phyloP scores from a whole-genome alignment of 2,113 vertebrate genomes.

The Pavo muticus region DNA sequence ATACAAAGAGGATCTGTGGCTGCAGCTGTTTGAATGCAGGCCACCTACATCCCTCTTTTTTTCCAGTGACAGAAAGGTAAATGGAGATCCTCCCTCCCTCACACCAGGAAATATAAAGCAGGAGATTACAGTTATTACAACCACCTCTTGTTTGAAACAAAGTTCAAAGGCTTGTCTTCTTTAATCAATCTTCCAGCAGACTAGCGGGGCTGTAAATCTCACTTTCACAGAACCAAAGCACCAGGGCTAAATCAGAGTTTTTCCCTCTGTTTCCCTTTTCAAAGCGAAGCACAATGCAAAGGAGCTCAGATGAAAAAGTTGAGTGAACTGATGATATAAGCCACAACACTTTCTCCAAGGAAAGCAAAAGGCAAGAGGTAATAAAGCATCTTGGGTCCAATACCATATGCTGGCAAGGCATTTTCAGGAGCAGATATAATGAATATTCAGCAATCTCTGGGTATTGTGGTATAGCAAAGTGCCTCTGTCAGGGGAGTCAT shows the following conservation, averaged over 20 bases:
- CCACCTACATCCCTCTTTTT: not conserved
- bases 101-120: constrained; percentile 11
- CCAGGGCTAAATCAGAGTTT: not conserved
- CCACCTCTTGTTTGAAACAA: constrained; percentile 56
- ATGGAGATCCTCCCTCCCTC: constrained; percentile 9
- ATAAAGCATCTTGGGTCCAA: constrained; percentile 41
- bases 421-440: constrained; percentile 16
- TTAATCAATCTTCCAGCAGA: constrained; percentile 70
- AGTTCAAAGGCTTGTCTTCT: constrained; percentile 69
- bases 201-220: constrained; percentile 66
- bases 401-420: constrained; percentile 12
- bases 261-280: not conserved
- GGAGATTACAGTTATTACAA: constrained; percentile 64
- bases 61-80: constrained; percentile 24
- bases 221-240: constrained; percentile 59
- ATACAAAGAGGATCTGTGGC: not conserved
- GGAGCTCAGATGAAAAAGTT: not conserved
- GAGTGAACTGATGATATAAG: not conserved
- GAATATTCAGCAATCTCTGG: constrained; percentile 61
- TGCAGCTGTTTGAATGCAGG: not conserved
- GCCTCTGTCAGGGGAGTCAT: constrained; percentile 35
- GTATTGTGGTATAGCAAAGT: constrained; percentile 53
- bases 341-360: not conserved
- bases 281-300: constrained; percentile 19
- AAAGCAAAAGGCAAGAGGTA: constrained; percentile 5